Base-by-base conservation (phyloP, 2,797 vertebrate genomes). In the Gallirallus australis region DNA sequence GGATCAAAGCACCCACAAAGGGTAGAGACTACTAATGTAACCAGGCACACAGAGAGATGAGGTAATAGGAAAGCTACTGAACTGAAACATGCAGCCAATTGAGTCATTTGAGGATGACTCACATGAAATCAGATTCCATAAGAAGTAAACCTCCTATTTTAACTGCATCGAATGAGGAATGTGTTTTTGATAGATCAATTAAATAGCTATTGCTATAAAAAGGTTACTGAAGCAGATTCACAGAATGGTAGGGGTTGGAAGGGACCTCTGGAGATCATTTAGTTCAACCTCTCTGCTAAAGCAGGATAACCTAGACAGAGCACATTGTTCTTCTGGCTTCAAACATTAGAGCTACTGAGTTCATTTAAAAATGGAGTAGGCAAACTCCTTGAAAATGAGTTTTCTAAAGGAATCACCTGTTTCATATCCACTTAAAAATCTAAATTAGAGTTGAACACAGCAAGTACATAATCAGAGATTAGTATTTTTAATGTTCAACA, bases 31-130 rank as follows among this genome's bases (percentile, higher is more conserved):
- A 31, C 28, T 52, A 63, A 56, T 35, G 17, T 33, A 64, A 59
- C 56, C 24, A 71, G 75, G 54, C 45, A 89, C 54, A 77, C 54
- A 81, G 56, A 83, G 12, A 37, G 24, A 69, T 13, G 30, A 69
- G 40, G 42, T 65, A 75, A 88, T 12, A 86, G 33, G 33, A 90
- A 71, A 91, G 53, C 80, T 68, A 68, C 78, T 71, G 72, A 89
- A 53, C 42, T 57, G 53, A 82, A 88, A 39, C 20, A 73, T 28
- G 27, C 39, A 68, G 72, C 68, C 63, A 88, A 16, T 8, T 80
- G 45, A 94, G 60, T 86, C 65, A 93, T 57, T 72, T 73, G 69
- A 83, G 42, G 37, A 77, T 86, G 85, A 86, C 65, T 96, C 78
- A 84, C 21, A 35, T 48, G 57, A 81, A 83, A 81, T 65, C 73